A percentile compares a stretch with the other conserved stretches of the same genome.
Evolutionary conservation across 1,140 invertebrate species (phyloP).

Genomic region (Pseudoatta argentina): DNA sequence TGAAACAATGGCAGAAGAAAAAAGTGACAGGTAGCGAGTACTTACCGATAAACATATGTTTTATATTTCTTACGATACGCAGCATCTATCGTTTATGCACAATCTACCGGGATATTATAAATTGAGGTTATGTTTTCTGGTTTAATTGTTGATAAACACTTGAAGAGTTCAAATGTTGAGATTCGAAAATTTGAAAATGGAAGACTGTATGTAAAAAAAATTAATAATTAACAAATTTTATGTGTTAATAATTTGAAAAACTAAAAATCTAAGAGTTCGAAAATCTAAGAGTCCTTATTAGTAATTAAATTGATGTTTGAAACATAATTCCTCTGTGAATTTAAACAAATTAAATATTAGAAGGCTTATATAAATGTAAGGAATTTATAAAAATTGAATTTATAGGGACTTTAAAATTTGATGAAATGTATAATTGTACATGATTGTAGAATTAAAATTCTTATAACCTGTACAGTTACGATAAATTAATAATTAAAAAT

Average conservation of each 20-base stretch:
- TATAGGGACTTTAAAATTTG: not conserved
- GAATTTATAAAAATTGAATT: conserved; percentile 9
- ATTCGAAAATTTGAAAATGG: not conserved
- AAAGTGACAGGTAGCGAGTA: conserved; percentile 73
- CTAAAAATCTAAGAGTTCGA: not conserved
- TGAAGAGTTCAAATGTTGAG: not conserved
- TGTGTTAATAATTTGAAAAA: not conserved
- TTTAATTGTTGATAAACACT: conserved; percentile 56
- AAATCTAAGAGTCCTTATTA: not conserved
- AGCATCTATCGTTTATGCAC: not conserved
- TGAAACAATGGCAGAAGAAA: conserved; percentile 79
- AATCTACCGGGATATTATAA: not conserved
- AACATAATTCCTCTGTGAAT: not conserved
- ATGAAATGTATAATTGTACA: not conserved
- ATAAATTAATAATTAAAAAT: conserved; percentile 27
- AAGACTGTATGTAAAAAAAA: not conserved
- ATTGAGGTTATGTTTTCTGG: conserved; percentile 64
- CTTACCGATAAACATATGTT: not conserved
- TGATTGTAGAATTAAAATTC: conserved; percentile 20
- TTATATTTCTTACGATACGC: not conserved
- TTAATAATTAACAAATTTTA: not conserved
- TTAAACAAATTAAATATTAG: not conserved
- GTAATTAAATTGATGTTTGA: not conserved
- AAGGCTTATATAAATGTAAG: not conserved
- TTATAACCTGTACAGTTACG: not conserved